Evolutionary conservation across 30 jellyfish, hydroid and myxozoan species (phyloP).

Genomic region (Aurelia sp.): DNA sequence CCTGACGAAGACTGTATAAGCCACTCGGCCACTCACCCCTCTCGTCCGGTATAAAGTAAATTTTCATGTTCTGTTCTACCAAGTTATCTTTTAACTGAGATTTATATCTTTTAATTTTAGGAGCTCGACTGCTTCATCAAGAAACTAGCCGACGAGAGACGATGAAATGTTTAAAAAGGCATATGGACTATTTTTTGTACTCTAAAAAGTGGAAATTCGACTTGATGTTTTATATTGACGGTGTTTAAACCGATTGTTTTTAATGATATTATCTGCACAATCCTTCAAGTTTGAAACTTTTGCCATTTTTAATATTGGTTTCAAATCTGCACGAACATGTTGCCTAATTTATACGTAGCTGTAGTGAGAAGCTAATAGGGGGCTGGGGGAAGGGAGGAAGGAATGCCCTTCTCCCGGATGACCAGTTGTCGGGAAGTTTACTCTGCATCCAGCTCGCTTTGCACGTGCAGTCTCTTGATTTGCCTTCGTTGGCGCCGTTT

Average conservation of each 20-base stretch:
- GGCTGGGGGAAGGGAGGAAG: too few species aligned
- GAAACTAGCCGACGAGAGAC: slow-evolving; percentile 18
- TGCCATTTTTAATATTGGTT: neutral
- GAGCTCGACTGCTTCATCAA: slow-evolving; percentile 31
- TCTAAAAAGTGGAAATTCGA: neutral
- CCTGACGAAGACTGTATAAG: too few species aligned
- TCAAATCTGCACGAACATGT: neutral
- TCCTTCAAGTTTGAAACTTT: neutral
- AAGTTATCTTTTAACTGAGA: neutral
- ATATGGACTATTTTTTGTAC: neutral
- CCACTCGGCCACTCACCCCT: neutral
- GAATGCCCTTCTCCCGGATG: too few species aligned
- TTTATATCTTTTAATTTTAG: neutral
- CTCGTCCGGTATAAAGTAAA: too few species aligned
- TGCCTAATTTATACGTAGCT: too few species aligned
- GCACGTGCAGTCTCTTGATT: too few species aligned
- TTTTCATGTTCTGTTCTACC: neutral
- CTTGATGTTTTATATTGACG: slow-evolving; percentile 17
- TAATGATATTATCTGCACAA: slow-evolving; percentile 22
- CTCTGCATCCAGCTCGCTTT: too few species aligned
- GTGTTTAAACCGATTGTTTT: slow-evolving; percentile 32
- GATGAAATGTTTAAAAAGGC: neutral
- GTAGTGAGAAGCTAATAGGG: too few species aligned
- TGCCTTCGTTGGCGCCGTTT: too few species aligned
- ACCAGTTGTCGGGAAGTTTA: too few species aligned